phyloP scores from a whole-genome alignment of 2,888 invertebrate species.

The Chrysopilus asiliformis region DNA sequence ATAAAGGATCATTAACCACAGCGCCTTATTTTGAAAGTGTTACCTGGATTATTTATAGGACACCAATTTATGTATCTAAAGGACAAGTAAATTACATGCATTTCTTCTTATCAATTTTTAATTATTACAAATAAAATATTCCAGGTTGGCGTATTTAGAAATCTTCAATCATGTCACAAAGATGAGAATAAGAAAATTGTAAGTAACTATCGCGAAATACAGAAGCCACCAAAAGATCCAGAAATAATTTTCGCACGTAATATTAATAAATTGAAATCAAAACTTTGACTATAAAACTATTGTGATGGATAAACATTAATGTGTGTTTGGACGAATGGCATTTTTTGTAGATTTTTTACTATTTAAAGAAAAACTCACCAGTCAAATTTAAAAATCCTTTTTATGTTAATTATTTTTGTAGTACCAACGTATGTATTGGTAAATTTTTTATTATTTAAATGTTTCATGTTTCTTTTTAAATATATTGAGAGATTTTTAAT shows the following conservation, averaged over 20 bases:
- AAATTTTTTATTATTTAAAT: too few species aligned
- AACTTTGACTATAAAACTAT: slow-evolving; percentile 26
- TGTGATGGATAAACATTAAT: background rate
- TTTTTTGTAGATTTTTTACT: too few species aligned
- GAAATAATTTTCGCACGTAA: slow-evolving; percentile 35
- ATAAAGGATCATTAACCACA: slow-evolving; percentile 58
- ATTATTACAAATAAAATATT: too few species aligned
- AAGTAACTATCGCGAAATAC: slow-evolving; percentile 35
- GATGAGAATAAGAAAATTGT: slow-evolving; percentile 35
- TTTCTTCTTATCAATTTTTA: slow-evolving; percentile 1
- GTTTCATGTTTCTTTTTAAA: too few species aligned
- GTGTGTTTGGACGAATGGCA: too few species aligned
- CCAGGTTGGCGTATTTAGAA: slow-evolving; percentile 33
- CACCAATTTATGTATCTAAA: slow-evolving; percentile 50
- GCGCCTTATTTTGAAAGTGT: slow-evolving; percentile 60
- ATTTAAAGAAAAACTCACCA: too few species aligned
- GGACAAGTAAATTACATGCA: too few species aligned
- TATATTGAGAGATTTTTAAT: too few species aligned
- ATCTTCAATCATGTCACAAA: slow-evolving; percentile 33
- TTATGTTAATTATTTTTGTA: too few species aligned
- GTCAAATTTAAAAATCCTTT: too few species aligned
- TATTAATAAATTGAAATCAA: slow-evolving; percentile 31
- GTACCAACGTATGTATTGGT: too few species aligned
- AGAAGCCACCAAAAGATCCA: slow-evolving; percentile 32
- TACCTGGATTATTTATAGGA: slow-evolving; percentile 60